phyloP scores from a whole-genome alignment of 2,113 vertebrate genomes.

The Centropus unirufus region DNA sequence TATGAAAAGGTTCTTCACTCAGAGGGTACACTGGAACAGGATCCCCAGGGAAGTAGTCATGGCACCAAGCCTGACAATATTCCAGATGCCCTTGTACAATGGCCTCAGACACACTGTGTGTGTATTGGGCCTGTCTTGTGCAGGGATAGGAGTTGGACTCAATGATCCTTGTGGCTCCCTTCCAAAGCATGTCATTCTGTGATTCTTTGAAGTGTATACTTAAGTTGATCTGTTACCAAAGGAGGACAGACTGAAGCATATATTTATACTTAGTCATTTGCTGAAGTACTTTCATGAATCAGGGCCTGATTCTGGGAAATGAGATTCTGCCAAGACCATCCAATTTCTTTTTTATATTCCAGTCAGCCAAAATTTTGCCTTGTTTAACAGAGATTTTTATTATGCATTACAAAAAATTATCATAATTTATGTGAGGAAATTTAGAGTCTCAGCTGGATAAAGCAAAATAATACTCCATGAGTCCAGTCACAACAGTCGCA shows the following conservation, averaged over 20 bases:
- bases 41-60: too few relatives aligned
- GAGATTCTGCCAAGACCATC: neutral
- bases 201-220: neutral
- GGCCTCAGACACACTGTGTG: too few relatives aligned
- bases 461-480: neutral
- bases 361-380: neutral
- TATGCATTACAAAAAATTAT: constrained; percentile 37
- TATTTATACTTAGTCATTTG: neutral
- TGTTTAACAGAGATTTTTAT: constrained; percentile 20
- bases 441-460: neutral
- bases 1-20: too few relatives aligned
- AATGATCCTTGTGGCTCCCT: too few relatives aligned
- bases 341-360: neutral
- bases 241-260: neutral
- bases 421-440: constrained; percentile 1
- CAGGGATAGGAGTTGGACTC: too few relatives aligned
- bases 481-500: neutral
- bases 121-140: too few relatives aligned
- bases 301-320: neutral
- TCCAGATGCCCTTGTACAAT: too few relatives aligned
- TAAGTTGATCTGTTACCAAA: neutral
- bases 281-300: neutral
- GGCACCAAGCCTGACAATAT: too few relatives aligned
- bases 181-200: too few relatives aligned
- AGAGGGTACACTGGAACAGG: too few relatives aligned